phyloP scores from a whole-genome alignment of 1,140 invertebrate species.

The Drosophila kanapiae region DNA sequence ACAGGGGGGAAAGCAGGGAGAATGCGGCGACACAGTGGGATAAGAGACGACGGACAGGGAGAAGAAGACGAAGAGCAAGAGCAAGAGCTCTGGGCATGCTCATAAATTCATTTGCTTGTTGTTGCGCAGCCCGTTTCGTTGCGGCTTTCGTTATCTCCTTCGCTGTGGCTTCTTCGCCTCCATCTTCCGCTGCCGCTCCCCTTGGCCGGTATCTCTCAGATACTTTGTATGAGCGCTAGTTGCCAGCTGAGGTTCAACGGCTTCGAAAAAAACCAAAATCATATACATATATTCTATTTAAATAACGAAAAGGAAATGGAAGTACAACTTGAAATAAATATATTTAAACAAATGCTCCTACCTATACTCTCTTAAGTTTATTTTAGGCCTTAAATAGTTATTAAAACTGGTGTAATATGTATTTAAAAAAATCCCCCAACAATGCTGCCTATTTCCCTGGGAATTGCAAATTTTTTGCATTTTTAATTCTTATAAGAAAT shows the following conservation, averaged over 20 bases:
- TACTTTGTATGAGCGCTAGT: slow-evolving; percentile 52
- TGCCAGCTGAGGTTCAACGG: slow-evolving; percentile 63
- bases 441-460: neutral
- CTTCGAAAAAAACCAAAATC: slow-evolving; percentile 15
- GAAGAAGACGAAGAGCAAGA: neutral
- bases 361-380: neutral
- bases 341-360: slow-evolving; percentile 3
- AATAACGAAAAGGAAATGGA: neutral
- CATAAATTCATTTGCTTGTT: slow-evolving; percentile 76
- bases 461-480: neutral
- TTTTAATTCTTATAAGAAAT: slow-evolving; percentile 54
- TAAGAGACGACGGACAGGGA: neutral
- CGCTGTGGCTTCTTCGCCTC: slow-evolving; percentile 30
- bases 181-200: no score
- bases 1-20: neutral
- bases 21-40: neutral
- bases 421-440: neutral
- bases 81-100: slow-evolving; percentile 51
- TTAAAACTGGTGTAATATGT: neutral
- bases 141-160: slow-evolving; percentile 64
- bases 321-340: slow-evolving; percentile 1
- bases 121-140: slow-evolving; percentile 66
- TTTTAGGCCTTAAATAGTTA: neutral
- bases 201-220: slow-evolving; percentile 23
- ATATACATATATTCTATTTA: neutral